Evolutionary conservation across 2,888 invertebrate species (phyloP), one percentile per base, ranked within the genome.

Genomic region (Oligia fasciuncula): DNA sequence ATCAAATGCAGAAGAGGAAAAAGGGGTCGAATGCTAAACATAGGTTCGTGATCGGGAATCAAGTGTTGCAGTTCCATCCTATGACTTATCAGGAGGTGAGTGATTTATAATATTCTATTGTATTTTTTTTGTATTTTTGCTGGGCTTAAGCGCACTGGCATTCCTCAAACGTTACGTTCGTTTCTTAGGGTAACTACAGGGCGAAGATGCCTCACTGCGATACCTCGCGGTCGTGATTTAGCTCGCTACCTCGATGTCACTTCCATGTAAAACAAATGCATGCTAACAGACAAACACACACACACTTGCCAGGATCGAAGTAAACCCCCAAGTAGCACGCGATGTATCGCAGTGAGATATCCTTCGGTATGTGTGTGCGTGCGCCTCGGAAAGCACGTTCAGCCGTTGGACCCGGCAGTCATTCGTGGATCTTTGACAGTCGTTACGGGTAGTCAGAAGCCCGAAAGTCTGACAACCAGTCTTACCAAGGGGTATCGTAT

Each of bases 71-170:
- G 74, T 99, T 98, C 92, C 97, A 97, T 90, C 97, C 98, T 13
- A 94, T 97, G 65, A 97, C 98, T 29, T 98, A 98, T 94, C 97
- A 97, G 85, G 98, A 99, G 97, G 98, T 98, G 93, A 93, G 91
- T 89, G 35, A 9, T 67, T 73, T 60, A 17, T n/a, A 4, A n/a
- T 60, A n/a, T 29, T 3, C 1, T 17, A 8, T 29, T 17, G 13
- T 63, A 1, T n/a, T 46, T 46, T 62, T 9, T 67, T 43, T 14
- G 14, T 23, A 43, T n/a, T 14, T 66, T 43, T 40, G 13, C n/a
- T n/a, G 29, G 29, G 29, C 29, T 1, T 29, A 29, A 1, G 29
- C 29, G 29, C 29, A 29, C 29, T 29, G 29, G 29, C 29, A 29
- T 29, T 29, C 29, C 29, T 29, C 29, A 29, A 29, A 29, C 29